Evolutionary conservation across 2,113 vertebrate species (phyloP).

Genomic region (Crotalus tigris): DNA sequence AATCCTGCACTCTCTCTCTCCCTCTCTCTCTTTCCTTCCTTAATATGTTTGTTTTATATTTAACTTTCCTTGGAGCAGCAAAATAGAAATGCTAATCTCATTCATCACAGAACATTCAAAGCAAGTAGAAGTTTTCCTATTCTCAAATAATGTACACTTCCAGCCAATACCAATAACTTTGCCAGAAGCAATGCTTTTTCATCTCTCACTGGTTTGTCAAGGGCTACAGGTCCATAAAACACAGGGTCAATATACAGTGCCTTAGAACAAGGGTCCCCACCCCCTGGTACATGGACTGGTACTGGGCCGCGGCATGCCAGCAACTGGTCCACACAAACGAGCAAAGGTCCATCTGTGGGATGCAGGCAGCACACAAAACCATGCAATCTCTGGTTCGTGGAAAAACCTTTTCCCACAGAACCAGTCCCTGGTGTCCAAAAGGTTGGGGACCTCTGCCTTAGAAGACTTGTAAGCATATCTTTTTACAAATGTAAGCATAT

Average conservation of each 20-base stretch:
- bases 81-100: neutral
- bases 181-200: neutral
- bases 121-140: neutral
- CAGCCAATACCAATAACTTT: neutral
- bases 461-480: conserved; percentile 5
- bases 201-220: neutral
- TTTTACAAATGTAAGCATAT: neutral
- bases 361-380: no score
- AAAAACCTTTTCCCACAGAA: no score
- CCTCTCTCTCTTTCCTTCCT: no score
- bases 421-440: no score
- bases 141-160: neutral
- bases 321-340: no score
- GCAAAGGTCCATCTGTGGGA: no score
- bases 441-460: neutral
- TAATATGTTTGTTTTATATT: neutral
- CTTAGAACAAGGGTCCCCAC: neutral
- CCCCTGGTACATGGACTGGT: no score
- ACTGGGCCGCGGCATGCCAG: no score
- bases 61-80: neutral
- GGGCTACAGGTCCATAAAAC: neutral
- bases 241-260: neutral
- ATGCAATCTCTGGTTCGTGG: no score
- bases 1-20: neutral
- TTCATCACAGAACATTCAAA: neutral